Percentiles rank a stretch among this genome's conserved stretches.
These are phyloP conservation scores for Meganola albula DNA, from an alignment of 2,888 invertebrate genomes.

Conservation along the genomic window DNA sequence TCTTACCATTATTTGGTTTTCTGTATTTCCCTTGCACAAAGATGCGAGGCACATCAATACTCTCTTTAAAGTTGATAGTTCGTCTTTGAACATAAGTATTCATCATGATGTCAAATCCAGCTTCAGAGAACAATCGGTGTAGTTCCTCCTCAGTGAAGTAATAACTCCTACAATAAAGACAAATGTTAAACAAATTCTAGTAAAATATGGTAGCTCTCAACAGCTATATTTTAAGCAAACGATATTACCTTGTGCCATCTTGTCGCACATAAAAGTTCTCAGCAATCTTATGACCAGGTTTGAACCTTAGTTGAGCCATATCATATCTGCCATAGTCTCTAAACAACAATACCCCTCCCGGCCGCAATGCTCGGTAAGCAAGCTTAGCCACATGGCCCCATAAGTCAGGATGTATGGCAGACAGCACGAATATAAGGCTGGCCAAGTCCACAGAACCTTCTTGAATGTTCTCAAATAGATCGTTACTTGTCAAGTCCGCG, in stretches of 20 bases:
- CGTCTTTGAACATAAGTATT: slow-evolving; percentile 90
- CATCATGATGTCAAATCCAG: slow-evolving; percentile 83
- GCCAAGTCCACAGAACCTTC: slow-evolving; percentile 83
- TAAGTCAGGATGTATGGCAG: slow-evolving; percentile 93
- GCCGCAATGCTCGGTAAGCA: slow-evolving; percentile 80
- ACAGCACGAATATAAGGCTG: slow-evolving; percentile 96
- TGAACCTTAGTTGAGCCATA: slow-evolving; percentile 96
- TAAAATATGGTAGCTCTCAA: no score
- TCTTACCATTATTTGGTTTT: slow-evolving; percentile 61
- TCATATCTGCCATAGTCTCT: slow-evolving; percentile 97
- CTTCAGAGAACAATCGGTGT: slow-evolving; percentile 77
- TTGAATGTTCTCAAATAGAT: slow-evolving; percentile 77
- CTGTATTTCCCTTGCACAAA: slow-evolving; percentile 94
- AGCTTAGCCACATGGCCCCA: slow-evolving; percentile 81
- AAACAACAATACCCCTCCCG: slow-evolving; percentile 90
- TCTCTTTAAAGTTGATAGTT: slow-evolving; percentile 95
- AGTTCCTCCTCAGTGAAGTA: slow-evolving; percentile 88
- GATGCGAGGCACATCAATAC: slow-evolving; percentile 92
- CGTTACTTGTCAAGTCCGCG: slow-evolving; percentile 87
- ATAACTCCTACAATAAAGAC: slow-evolving; percentile 79
- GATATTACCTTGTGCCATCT: slow-evolving; percentile 90
- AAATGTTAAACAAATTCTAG: background rate
- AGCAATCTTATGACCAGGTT: slow-evolving; percentile 92
- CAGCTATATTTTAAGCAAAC: no score
- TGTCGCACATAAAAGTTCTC: slow-evolving; percentile 97